Evolutionary conservation across 2,888 invertebrate species (phyloP).

Genomic region (Euzophera pinguis): DNA sequence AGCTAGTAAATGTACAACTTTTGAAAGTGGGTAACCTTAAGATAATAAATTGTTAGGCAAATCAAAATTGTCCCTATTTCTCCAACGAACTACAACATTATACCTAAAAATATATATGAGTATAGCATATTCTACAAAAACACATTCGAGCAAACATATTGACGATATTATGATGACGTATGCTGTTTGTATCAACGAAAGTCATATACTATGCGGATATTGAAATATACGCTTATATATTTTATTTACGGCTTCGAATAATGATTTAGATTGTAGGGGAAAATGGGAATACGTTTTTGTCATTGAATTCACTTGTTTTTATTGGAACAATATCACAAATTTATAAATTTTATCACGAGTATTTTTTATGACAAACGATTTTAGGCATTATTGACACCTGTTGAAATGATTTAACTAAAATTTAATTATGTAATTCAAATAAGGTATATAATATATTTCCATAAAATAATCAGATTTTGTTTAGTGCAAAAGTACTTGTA

Average conservation of each 20-base stretch:
- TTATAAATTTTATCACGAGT: no score
- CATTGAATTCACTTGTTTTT: not conserved
- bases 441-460: no score
- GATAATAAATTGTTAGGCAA: no score
- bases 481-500: no score
- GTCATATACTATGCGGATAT: conserved; percentile 4
- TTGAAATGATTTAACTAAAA: no score
- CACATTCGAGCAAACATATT: conserved; percentile 24
- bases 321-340: not conserved
- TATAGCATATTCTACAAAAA: conserved; percentile 9
- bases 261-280: conserved; percentile 6
- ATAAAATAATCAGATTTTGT: no score
- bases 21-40: no score
- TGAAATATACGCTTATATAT: conserved; percentile 6
- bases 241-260: conserved; percentile 2
- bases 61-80: not conserved
- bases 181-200: not conserved
- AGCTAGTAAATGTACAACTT: no score
- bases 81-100: not conserved
- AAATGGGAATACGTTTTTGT: not conserved
- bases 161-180: conserved; percentile 26
- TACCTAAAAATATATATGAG: not conserved
- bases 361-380: no score
- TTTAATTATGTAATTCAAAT: no score
- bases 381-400: no score